A percentile compares a stretch with the other conserved stretches of the same genome.
Evolutionary conservation across 2,113 vertebrate species (phyloP).

Genomic region (Vanacampus margaritifer): DNA sequence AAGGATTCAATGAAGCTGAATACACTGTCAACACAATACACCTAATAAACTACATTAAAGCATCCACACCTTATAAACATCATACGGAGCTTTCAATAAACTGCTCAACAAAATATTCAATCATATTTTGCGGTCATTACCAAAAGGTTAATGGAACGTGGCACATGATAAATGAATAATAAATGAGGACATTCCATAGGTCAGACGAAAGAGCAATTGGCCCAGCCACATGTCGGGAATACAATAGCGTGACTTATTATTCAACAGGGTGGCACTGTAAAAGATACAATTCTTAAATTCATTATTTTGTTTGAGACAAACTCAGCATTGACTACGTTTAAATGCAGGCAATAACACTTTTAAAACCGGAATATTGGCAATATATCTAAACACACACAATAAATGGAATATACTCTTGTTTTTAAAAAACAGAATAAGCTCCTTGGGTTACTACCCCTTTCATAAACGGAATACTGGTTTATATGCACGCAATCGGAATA

Average conservation of each 20-base stretch:
- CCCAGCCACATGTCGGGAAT: background rate
- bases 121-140: background rate
- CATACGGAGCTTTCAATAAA: background rate
- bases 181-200: slow-evolving; percentile 4
- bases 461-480: no score
- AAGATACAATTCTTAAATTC: background rate
- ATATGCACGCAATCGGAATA: no score
- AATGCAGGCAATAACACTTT: no score
- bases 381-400: no score
- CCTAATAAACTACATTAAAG: background rate
- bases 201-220: background rate
- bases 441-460: no score
- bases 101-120: background rate
- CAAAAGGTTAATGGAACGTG: background rate
- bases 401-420: no score
- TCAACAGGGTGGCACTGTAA: background rate
- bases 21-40: background rate
- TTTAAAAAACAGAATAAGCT: no score
- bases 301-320: background rate
- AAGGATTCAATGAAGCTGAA: background rate
- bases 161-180: slow-evolving; percentile 3
- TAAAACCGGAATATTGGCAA: no score
- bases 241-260: background rate
- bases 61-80: background rate
- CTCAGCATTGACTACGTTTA: background rate